Evolutionary conservation across 2,888 invertebrate species (phyloP), one percentile per base, ranked within the genome.

Genomic region (Platycheirus albimanus): DNA sequence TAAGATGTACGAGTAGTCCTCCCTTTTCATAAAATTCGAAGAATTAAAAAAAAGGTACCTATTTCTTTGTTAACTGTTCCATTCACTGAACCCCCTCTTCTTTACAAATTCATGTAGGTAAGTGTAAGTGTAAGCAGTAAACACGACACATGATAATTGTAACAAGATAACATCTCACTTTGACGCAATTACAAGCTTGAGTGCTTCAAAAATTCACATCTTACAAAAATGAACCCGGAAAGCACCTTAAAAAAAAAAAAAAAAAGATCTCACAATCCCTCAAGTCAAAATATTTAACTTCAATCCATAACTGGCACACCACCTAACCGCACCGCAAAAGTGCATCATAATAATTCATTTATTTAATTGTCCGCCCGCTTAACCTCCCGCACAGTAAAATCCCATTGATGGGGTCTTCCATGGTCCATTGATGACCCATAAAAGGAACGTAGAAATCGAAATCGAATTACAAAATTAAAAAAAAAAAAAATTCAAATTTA

Each of bases 331-430:
- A n/a, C n/a, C n/a, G n/a, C 24, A 45, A 36, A 71, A 41, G 30
- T 45, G 45, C 47, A 71, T 76, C 76, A 72, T 77, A 81, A 72
- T 77, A 81, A 77, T 63, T 77, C 56, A 77, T 69, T 81, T 76
- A 58, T 61, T 66, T 81, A 81, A 81, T 76, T 81, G 66, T 41
- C 52, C 66, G 43, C 51, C 51, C 56, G 24, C n/a, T n/a, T n/a
- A 24, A 19, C 19, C 64, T 54, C 11, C 49, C 20, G n/a, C n/a
- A 58, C 38, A 24, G 3, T 4, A 15, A 28, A 36, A 49, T 13
- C 8, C n/a, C 30, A 28, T 20, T 43, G 10, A 8, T 45, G 30
- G n/a, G n/a, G n/a, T n/a, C n/a, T n/a, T n/a, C n/a, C n/a, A n/a
- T n/a, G n/a, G n/a, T n/a, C n/a, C 30, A 28, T 20, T 43, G 10